A percentile compares a stretch with the other conserved stretches of the same genome.
Conservation (phyloP, 1,140 invertebrate genomes). For the Bombus sibiricus region DNA sequence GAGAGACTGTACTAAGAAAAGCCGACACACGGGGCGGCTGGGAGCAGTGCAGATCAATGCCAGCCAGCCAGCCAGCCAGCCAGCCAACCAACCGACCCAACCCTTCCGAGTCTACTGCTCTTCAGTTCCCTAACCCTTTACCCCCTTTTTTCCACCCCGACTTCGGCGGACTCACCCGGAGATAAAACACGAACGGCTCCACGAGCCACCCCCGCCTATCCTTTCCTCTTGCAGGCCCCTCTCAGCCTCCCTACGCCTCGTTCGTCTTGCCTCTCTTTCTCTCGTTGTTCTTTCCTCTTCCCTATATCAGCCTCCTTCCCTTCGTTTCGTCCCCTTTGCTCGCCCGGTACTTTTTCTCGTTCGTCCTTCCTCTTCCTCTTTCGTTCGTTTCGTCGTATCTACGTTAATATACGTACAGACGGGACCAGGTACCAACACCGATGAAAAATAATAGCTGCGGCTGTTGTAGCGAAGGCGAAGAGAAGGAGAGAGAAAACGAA, state of each 20-base stretch:
- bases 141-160: slow-evolving; percentile 69
- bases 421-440: slow-evolving; percentile 53
- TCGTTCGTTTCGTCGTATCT: slow-evolving; percentile 56
- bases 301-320: slow-evolving; percentile 19
- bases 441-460: slow-evolving; percentile 71
- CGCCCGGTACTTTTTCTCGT: slow-evolving; percentile 30
- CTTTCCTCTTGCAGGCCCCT: slow-evolving; percentile 11
- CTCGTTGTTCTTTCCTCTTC: not conserved
- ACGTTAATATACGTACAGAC: slow-evolving; percentile 31
- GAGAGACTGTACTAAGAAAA: slow-evolving; percentile 73
- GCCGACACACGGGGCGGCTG: slow-evolving; percentile 73
- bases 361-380: slow-evolving; percentile 55
- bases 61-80: slow-evolving; percentile 67
- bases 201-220: slow-evolving; percentile 50
- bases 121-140: slow-evolving; percentile 72
- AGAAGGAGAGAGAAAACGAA: not conserved
- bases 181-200: slow-evolving; percentile 73
- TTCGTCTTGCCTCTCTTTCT: slow-evolving; percentile 22
- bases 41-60: slow-evolving; percentile 76
- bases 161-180: slow-evolving; percentile 69
- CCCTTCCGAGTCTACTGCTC: slow-evolving; percentile 72
- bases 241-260: slow-evolving; percentile 19
- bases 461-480: slow-evolving; percentile 50
- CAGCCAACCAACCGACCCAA: slow-evolving; percentile 70
- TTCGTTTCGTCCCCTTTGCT: slow-evolving; percentile 23